Evolutionary conservation across 2,888 invertebrate species (phyloP).

Genomic region (Bibio marci): DNA sequence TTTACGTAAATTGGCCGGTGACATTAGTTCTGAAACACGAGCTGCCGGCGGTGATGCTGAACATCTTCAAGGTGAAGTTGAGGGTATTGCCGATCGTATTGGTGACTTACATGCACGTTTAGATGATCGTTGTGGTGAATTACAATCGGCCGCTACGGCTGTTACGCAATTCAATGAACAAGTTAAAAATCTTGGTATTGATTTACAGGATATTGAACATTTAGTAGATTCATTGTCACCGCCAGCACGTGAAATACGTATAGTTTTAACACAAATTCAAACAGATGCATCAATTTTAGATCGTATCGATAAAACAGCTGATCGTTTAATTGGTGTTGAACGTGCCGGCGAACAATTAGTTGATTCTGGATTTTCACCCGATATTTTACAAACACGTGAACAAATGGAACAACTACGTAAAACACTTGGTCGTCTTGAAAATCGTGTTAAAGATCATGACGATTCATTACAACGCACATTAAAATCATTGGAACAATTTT

Average conservation of each 20-base stretch:
- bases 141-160: slow-evolving; percentile 75
- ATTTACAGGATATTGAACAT: slow-evolving; percentile 62
- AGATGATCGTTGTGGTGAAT: slow-evolving; percentile 56
- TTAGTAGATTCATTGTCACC: slow-evolving; percentile 74
- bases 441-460: slow-evolving; percentile 59
- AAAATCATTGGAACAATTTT: slow-evolving; percentile 68
- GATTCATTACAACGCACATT: slow-evolving; percentile 62
- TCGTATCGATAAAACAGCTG: slow-evolving; percentile 47
- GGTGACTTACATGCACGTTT: slow-evolving; percentile 60
- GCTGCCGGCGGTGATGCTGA: slow-evolving; percentile 61
- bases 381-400: slow-evolving; percentile 62
- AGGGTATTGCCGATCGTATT: slow-evolving; percentile 55
- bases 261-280: slow-evolving; percentile 65
- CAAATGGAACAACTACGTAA: slow-evolving; percentile 61
- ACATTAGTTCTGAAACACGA: slow-evolving; percentile 57
- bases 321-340: slow-evolving; percentile 48
- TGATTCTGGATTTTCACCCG: slow-evolving; percentile 70
- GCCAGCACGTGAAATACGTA: slow-evolving; percentile 73
- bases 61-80: slow-evolving; percentile 62
- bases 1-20: slow-evolving; percentile 40
- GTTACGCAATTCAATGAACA: slow-evolving; percentile 78
- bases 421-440: slow-evolving; percentile 63
- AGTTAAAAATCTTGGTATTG: slow-evolving; percentile 59
- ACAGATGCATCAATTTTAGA: slow-evolving; percentile 52
- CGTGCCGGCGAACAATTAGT: slow-evolving; percentile 59